phyloP scores from a whole-genome alignment of 23 tunicate species.

The Botrylloides violaceus region DNA sequence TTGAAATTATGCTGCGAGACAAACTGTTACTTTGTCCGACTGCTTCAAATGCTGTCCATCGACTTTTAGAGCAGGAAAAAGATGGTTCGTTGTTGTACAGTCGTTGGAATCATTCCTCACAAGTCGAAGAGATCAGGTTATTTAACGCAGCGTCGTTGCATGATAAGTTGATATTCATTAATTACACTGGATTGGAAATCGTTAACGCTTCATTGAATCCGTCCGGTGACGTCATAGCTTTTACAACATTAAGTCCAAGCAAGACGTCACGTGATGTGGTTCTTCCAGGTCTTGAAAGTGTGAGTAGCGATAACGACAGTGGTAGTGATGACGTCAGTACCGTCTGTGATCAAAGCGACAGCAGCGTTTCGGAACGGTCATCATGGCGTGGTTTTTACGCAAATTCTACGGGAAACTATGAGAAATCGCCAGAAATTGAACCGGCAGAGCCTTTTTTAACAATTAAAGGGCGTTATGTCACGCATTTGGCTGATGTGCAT shows the following conservation, averaged over 20 bases:
- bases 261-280: not conserved
- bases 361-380: not conserved
- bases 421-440: not conserved
- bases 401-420: not conserved
- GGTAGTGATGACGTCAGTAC: not conserved
- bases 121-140: constrained; percentile 2
- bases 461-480: not conserved
- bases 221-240: constrained; percentile 36
- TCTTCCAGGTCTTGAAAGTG: not conserved
- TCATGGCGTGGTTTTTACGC: too few relatives aligned
- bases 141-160: not conserved
- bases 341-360: not conserved
- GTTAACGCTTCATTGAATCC: constrained; percentile 46
- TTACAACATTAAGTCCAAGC: constrained; percentile 6
- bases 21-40: not conserved
- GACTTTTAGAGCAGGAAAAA: constrained; percentile 4
- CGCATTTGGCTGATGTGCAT: constrained; percentile 12
- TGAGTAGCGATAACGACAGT: not conserved
- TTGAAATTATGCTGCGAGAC: constrained; percentile 5
- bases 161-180: constrained; percentile 38
- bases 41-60: not conserved
- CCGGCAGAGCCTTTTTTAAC: not conserved
- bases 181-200: constrained; percentile 20
- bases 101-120: not conserved
- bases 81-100: constrained; percentile 17